A percentile compares a stretch with the other conserved stretches of the same genome.
phyloP scores from a whole-genome alignment of 2,888 invertebrate species.

The Cephus pygmeus region DNA sequence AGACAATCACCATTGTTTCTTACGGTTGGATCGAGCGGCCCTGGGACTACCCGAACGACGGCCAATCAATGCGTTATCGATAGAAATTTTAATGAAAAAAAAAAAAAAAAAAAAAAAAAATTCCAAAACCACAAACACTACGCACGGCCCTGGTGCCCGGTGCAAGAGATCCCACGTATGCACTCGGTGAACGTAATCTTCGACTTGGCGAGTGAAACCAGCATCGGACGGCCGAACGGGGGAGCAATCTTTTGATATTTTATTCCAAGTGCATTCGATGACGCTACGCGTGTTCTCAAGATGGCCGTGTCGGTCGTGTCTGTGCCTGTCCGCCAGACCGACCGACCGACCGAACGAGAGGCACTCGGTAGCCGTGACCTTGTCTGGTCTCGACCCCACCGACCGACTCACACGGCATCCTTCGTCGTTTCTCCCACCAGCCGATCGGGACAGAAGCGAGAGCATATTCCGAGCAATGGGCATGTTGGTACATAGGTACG shows the following conservation, averaged over 20 bases:
- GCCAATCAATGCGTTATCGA: neutral
- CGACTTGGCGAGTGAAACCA: neutral
- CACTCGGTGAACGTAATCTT: neutral
- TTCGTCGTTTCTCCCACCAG: slow-evolving; percentile 25
- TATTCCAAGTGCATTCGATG: slow-evolving; percentile 47
- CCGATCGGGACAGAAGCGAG: neutral
- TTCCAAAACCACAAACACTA: neutral
- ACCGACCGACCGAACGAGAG: slow-evolving; percentile 27
- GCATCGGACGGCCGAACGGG: neutral
- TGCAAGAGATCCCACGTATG: neutral
- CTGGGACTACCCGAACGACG: slow-evolving; percentile 22
- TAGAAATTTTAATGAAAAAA: neutral
- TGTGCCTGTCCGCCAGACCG: neutral
- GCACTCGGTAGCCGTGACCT: slow-evolving; percentile 63
- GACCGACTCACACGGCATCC: slow-evolving; percentile 22
- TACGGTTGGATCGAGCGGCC: slow-evolving; percentile 30
- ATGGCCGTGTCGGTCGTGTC: slow-evolving; percentile 47
- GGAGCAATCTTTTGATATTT: slow-evolving; percentile 49
- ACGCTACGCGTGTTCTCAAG: slow-evolving; percentile 51
- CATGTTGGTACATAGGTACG: neutral
- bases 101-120: neutral
- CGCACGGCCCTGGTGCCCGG: neutral
- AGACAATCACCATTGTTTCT: slow-evolving; percentile 66
- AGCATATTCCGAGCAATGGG: neutral
- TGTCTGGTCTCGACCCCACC: slow-evolving; percentile 55